Evolutionary conservation across 2,888 invertebrate species (phyloP).

Genomic region (Ctena decussata): DNA sequence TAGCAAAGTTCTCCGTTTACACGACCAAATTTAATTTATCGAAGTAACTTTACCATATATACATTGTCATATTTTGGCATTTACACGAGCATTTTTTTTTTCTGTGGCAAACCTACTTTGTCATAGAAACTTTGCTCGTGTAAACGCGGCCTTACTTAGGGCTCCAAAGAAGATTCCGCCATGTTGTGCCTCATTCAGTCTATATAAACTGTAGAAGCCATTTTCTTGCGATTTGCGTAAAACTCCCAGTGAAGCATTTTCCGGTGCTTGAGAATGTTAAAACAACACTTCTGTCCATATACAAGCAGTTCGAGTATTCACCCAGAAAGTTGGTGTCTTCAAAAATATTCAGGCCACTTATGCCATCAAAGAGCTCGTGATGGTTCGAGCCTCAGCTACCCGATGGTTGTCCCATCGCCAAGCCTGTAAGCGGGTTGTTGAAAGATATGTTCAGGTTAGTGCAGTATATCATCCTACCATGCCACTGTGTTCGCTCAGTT

Average conservation of each 20-base stretch:
- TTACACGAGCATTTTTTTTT: too few species aligned
- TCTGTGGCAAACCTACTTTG: too few species aligned
- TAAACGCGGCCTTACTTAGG: too few species aligned
- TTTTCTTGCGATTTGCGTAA: slow-evolving; percentile 22
- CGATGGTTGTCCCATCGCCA: slow-evolving; percentile 34
- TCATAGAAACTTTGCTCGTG: too few species aligned
- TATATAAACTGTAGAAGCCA: slow-evolving; percentile 32
- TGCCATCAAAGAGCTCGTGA: slow-evolving; percentile 15
- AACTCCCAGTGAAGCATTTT: slow-evolving; percentile 13
- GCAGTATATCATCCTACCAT: too few species aligned
- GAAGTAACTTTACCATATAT: too few species aligned
- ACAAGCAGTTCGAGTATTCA: slow-evolving; percentile 48
- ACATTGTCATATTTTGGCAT: too few species aligned
- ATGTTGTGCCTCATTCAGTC: slow-evolving; percentile 19
- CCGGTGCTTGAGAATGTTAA: slow-evolving; percentile 27
- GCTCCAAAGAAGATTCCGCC: slow-evolving; percentile 37
- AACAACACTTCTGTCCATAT: slow-evolving; percentile 27
- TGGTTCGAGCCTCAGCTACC: slow-evolving; percentile 29
- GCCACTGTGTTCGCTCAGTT: too few species aligned
- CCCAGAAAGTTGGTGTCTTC: slow-evolving; percentile 20
- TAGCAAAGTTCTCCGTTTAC: too few species aligned
- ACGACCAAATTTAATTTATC: too few species aligned
- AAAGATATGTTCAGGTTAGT: slow-evolving; percentile 27
- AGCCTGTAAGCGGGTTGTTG: slow-evolving; percentile 19
- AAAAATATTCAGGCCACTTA: slow-evolving; percentile 16